Evolutionary conservation across 2,888 invertebrate species (phyloP).

Genomic region (Tipula lateralis): DNA sequence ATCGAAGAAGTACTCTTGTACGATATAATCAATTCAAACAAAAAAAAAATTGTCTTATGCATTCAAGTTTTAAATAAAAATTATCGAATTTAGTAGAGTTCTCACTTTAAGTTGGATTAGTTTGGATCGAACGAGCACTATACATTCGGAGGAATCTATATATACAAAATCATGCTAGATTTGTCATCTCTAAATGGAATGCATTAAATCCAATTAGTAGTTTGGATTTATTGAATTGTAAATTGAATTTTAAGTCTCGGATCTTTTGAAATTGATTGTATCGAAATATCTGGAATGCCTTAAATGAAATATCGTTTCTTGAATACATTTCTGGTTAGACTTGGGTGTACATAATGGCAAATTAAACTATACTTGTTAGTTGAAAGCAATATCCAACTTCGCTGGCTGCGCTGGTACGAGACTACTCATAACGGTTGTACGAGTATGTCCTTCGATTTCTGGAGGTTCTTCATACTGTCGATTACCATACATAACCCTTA

Average conservation of each 20-base stretch:
- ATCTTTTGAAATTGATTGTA: not conserved
- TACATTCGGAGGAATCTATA: not conserved
- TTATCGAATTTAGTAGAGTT: not conserved
- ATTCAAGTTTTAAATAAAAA: not conserved
- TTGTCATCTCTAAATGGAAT: not conserved
- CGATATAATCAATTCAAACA: not conserved
- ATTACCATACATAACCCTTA: no score
- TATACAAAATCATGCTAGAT: not conserved
- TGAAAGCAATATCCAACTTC: no score
- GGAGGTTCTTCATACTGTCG: no score
- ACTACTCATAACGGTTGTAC: no score
- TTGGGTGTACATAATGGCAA: no score
- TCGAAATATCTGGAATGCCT: no score
- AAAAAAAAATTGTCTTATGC: not conserved
- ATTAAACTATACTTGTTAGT: no score
- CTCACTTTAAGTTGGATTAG: not conserved
- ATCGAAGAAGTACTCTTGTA: not conserved
- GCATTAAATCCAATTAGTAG: not conserved
- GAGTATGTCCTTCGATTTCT: no score
- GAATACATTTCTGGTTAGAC: no score
- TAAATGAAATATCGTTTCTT: no score
- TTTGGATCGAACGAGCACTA: not conserved
- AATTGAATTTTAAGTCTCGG: not conserved
- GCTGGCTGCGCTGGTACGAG: no score
- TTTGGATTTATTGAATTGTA: conserved; percentile 1